Conservation (phyloP, 2,113 vertebrate species). For the Petaurus breviceps region DNA sequence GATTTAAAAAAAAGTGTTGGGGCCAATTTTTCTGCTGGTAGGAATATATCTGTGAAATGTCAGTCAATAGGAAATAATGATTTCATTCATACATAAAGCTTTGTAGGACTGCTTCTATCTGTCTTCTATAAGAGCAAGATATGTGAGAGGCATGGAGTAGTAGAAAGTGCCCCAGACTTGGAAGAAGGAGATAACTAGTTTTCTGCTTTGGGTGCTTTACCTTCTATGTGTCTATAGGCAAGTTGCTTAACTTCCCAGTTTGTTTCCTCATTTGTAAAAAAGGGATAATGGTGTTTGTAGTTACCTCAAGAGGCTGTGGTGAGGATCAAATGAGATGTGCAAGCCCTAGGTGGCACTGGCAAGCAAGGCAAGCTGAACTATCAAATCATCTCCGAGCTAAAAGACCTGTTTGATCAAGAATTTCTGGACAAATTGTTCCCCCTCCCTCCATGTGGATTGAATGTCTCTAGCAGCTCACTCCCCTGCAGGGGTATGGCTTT, state of each 20-base stretch:
- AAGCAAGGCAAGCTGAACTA: neutral
- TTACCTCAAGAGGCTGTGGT: neutral
- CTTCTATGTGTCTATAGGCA: neutral
- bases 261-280: neutral
- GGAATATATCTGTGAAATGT: neutral
- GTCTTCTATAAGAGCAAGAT: too few species aligned
- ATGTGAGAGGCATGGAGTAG: too few species aligned
- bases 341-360: neutral
- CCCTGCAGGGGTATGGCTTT: neutral
- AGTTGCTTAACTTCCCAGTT: neutral
- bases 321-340: neutral
- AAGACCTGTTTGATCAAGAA: neutral
- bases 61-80: neutral
- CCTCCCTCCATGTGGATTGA: neutral
- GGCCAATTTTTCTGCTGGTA: too few species aligned
- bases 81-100: neutral
- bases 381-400: neutral
- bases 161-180: neutral
- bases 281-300: neutral
- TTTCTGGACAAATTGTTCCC: neutral
- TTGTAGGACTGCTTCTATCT: too few species aligned
- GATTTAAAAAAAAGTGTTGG: neutral
- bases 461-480: neutral
- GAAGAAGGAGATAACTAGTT: neutral
- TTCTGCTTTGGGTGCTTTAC: neutral